phyloP scores from a whole-genome alignment of 2,113 vertebrate genomes.

The Sigmodon hispidus region DNA sequence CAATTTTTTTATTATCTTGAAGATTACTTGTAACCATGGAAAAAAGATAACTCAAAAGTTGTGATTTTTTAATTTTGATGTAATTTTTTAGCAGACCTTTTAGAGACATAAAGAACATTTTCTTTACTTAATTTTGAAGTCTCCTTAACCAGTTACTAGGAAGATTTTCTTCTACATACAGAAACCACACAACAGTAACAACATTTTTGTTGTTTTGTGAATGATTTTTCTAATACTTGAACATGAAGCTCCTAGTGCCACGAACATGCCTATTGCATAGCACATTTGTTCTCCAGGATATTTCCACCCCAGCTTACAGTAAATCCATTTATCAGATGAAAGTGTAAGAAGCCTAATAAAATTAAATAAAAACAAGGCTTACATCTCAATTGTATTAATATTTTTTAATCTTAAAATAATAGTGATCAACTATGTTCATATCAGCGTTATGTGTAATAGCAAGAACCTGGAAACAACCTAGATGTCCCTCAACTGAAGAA shows the following conservation, averaged over 20 bases:
- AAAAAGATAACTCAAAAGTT: neutral
- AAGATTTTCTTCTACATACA: neutral
- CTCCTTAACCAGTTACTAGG: neutral
- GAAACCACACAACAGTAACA: neutral
- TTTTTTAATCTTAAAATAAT: too few species aligned
- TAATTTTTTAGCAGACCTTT: conserved; percentile 10
- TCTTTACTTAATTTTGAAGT: neutral
- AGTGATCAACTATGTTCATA: too few species aligned
- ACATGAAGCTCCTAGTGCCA: neutral
- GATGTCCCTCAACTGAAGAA: too few species aligned
- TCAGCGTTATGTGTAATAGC: too few species aligned
- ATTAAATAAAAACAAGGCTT: neutral
- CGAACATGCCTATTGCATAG: neutral
- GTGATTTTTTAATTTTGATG: neutral
- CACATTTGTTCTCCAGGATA: rapidly evolving
- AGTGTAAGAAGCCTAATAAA: neutral
- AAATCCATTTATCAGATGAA: neutral
- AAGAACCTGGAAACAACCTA: too few species aligned
- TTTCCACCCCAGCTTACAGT: rapidly evolving
- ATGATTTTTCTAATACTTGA: neutral
- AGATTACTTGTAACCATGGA: neutral
- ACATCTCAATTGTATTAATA: neutral
- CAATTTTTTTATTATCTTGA: neutral
- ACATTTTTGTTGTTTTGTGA: conserved; percentile 17
- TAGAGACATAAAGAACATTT: neutral